Percentiles rank a stretch among this genome's conserved stretches.
Conservation (phyloP, 2,797 vertebrate species). For the Pseudocheirus occidentalis region DNA sequence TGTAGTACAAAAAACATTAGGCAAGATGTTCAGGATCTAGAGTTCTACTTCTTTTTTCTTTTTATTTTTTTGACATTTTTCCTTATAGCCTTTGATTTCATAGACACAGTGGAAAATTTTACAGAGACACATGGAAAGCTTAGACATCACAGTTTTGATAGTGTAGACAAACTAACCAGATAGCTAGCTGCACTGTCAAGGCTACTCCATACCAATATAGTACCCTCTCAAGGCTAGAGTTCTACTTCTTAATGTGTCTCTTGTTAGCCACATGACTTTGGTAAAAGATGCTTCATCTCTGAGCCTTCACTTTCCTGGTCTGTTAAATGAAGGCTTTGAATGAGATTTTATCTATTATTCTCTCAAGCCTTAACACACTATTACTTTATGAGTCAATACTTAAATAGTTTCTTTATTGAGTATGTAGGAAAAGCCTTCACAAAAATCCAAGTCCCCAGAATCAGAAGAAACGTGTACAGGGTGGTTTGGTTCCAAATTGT, state of each 20-base stretch:
- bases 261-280: neutral
- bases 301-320: neutral
- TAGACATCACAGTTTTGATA: neutral
- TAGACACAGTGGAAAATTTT: neutral
- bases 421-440: slow-evolving; percentile 33
- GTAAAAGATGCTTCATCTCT: neutral
- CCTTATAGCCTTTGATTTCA: neutral
- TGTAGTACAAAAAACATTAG: neutral
- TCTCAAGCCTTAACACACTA: neutral
- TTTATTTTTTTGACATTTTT: neutral
- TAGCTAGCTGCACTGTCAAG: slow-evolving; percentile 17
- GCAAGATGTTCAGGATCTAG: neutral
- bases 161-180: slow-evolving; percentile 38
- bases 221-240: neutral
- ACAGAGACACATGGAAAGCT: neutral
- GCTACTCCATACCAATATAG: neutral
- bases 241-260: neutral
- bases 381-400: neutral
- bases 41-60: neutral
- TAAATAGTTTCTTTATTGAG: neutral
- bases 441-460: slow-evolving; percentile 11
- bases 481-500: slow-evolving; percentile 22
- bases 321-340: neutral
- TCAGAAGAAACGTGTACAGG: slow-evolving; percentile 46
- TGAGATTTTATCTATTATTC: neutral